These are phyloP conservation scores for Pteropus rufus DNA, from an alignment of 2,797 vertebrate genomes.

Conservation along the genomic window DNA sequence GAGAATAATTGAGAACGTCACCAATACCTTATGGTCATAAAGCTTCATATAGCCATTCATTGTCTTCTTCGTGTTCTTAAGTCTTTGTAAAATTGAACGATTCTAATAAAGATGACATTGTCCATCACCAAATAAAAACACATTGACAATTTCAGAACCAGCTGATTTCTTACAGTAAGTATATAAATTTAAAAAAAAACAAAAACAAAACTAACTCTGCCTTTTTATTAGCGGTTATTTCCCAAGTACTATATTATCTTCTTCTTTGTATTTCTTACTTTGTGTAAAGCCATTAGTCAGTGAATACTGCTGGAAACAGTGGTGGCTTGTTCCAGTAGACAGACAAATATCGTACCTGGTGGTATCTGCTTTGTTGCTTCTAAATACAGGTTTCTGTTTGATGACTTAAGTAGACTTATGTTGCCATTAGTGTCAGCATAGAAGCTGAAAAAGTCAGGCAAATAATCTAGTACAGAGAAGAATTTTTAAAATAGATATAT, in stretches of 20 bases:
- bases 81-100: not conserved
- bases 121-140: constrained; percentile 3
- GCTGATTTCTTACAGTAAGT: not conserved
- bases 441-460: constrained; percentile 36
- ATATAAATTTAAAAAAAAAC: constrained; percentile 23
- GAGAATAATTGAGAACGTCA: not conserved
- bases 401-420: constrained; percentile 43
- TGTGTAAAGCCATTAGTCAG: not conserved
- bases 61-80: not conserved
- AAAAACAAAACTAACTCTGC: not conserved
- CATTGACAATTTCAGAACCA: not conserved
- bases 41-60: not conserved
- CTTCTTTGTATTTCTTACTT: constrained; percentile 21
- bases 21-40: not conserved
- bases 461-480: constrained; percentile 27
- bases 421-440: not conserved
- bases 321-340: not conserved
- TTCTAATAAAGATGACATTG: constrained; percentile 21
- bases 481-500: constrained; percentile 28
- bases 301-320: not conserved
- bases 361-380: not conserved
- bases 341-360: not conserved
- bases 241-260: not conserved
- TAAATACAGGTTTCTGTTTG: constrained; percentile 54
- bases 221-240: constrained; percentile 29